A percentile compares a stretch with the other conserved stretches of the same genome.
Conservation (phyloP, 1,140 invertebrate genomes). For the Adoxophyes honmai region DNA sequence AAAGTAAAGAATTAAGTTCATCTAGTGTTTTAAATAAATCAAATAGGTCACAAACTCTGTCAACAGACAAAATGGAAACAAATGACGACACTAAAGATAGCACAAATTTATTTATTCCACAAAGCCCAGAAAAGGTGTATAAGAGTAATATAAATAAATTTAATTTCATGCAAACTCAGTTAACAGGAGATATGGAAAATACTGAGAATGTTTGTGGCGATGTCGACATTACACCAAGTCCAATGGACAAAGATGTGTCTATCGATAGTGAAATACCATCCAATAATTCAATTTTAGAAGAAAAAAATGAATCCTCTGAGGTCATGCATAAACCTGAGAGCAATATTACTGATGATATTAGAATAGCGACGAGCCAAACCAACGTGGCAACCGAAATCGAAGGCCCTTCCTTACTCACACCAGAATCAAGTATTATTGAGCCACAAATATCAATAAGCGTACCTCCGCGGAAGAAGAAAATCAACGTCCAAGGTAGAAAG, state of each 20-base stretch:
- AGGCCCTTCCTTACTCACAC: constrained; percentile 1
- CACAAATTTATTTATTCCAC: constrained; percentile 19
- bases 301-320: not conserved
- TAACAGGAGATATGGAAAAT: constrained; percentile 36
- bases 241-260: constrained; percentile 31
- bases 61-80: constrained; percentile 17
- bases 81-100: constrained; percentile 24
- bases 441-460: constrained; percentile 55
- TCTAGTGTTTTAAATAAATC: constrained; percentile 25
- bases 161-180: constrained; percentile 69
- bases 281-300: constrained; percentile 7
- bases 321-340: constrained; percentile 30
- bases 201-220: constrained; percentile 25
- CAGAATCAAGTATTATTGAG: constrained; percentile 28
- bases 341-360: constrained; percentile 68
- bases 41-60: constrained; percentile 23
- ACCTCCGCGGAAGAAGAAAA: constrained; percentile 64
- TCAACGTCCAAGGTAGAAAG: constrained; percentile 28
- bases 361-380: constrained; percentile 50
- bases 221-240: constrained; percentile 20
- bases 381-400: constrained; percentile 25
- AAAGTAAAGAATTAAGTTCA: constrained; percentile 26
- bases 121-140: constrained; percentile 52
- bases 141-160: constrained; percentile 63
- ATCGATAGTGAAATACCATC: constrained; percentile 8